Conservation (phyloP, 1,140 invertebrate genomes). For the Saccostrea cuccullata region DNA sequence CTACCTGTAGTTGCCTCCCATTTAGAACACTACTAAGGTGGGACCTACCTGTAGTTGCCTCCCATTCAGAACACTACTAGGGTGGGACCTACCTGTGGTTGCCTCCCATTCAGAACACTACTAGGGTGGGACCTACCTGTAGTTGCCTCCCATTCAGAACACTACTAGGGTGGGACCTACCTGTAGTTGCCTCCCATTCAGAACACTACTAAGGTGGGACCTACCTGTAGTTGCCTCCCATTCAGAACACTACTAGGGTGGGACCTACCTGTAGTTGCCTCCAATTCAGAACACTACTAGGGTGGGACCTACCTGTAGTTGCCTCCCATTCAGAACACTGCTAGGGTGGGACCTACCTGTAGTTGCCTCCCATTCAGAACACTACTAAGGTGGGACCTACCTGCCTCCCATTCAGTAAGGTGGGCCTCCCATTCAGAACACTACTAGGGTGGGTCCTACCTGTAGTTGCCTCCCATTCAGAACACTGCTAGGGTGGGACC, state of each 20-base stretch:
- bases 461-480: slow-evolving; percentile 74
- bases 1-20: slow-evolving; percentile 73
- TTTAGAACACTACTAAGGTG: too few species aligned
- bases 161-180: slow-evolving; percentile 52
- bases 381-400: slow-evolving; percentile 51
- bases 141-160: slow-evolving; percentile 74
- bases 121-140: slow-evolving; percentile 60
- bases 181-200: slow-evolving; percentile 74
- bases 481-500: background rate
- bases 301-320: slow-evolving; percentile 66
- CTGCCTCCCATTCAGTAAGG: slow-evolving; percentile 74
- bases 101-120: slow-evolving; percentile 74
- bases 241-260: slow-evolving; percentile 65
- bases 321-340: slow-evolving; percentile 74
- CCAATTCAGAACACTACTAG: too few species aligned
- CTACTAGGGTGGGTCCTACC: slow-evolving; percentile 54
- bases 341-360: slow-evolving; percentile 60
- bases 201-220: background rate
- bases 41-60: slow-evolving; percentile 70
- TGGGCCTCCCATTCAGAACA: too few species aligned
- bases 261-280: slow-evolving; percentile 70
- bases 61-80: slow-evolving; percentile 72
- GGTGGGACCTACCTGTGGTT: slow-evolving; percentile 66
- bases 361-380: slow-evolving; percentile 74
- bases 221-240: slow-evolving; percentile 73